Evolutionary conservation across 2,888 invertebrate genomes (phyloP).

Genomic region (Epirrhoe alternata): DNA sequence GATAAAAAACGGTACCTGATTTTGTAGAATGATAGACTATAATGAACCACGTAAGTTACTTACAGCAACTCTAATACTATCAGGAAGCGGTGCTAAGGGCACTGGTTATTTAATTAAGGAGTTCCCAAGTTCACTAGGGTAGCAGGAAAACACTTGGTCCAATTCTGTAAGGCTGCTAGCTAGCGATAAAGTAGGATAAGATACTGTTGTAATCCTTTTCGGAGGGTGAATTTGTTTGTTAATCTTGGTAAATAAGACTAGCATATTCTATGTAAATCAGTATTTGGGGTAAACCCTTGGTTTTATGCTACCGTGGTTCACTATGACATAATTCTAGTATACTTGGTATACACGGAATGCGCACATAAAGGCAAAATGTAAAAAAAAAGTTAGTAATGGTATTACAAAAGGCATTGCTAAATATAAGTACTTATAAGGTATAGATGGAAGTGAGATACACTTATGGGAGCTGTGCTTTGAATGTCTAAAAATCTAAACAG

Average conservation of each 20-base stretch:
- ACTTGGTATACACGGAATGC: too few relatives aligned
- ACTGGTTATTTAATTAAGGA: conserved; percentile 28
- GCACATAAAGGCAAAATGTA: too few relatives aligned
- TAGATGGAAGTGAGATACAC: too few relatives aligned
- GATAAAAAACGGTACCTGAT: too few relatives aligned
- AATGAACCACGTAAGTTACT: too few relatives aligned
- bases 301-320: background rate
- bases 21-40: too few relatives aligned
- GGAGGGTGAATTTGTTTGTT: conserved; percentile 30
- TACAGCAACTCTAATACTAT: background rate
- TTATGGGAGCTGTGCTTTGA: too few relatives aligned
- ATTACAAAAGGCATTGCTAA: too few relatives aligned
- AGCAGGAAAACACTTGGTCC: conserved; percentile 27
- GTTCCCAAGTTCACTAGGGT: conserved; percentile 24
- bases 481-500: too few relatives aligned
- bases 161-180: conserved; percentile 26
- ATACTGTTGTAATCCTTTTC: conserved; percentile 32
- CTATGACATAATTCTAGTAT: background rate
- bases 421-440: too few relatives aligned
- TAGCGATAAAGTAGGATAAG: conserved; percentile 29
- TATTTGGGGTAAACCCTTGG: conserved; percentile 1
- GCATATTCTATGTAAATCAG: conserved; percentile 20
- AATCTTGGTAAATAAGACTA: conserved; percentile 25
- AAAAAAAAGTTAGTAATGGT: too few relatives aligned
- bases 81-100: conserved; percentile 12